A percentile compares a stretch with the other conserved stretches of the same genome.
phyloP scores from a whole-genome alignment of 2,797 vertebrate genomes.

The Thalassophryne amazonica region DNA sequence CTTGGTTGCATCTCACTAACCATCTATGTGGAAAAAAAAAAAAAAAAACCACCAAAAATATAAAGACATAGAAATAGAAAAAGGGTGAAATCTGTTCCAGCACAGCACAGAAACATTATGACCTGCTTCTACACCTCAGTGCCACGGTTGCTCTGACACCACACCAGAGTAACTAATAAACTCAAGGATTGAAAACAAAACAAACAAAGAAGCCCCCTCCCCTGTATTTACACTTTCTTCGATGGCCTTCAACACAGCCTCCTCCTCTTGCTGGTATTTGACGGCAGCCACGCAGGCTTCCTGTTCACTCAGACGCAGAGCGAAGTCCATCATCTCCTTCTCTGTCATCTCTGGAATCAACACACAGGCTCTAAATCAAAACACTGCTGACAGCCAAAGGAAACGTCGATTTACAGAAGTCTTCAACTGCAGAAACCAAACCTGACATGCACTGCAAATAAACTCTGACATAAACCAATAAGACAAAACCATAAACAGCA shows the following conservation, averaged over 20 bases:
- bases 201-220: neutral
- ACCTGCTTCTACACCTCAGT: too few relatives aligned
- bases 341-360: slow-evolving; percentile 87
- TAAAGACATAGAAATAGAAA: too few relatives aligned
- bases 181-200: too few relatives aligned
- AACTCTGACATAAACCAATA: too few relatives aligned
- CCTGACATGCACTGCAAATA: too few relatives aligned
- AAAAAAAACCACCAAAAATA: neutral
- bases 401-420: neutral
- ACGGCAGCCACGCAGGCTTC: slow-evolving; percentile 82
- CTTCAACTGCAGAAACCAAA: too few relatives aligned
- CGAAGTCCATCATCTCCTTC: slow-evolving; percentile 92
- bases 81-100: too few relatives aligned
- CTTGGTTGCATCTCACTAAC: slow-evolving; percentile 12
- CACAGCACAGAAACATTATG: too few relatives aligned
- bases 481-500: too few relatives aligned
- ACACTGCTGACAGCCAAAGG: neutral
- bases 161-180: too few relatives aligned
- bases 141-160: too few relatives aligned
- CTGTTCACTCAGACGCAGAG: slow-evolving; percentile 88
- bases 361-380: neutral
- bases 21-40: slow-evolving; percentile 28
- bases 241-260: slow-evolving; percentile 86
- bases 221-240: slow-evolving; percentile 85
- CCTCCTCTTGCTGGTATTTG: slow-evolving; percentile 84